Conservation (phyloP, 2,888 invertebrate species). For the Gonocerus acuteangulatus region DNA sequence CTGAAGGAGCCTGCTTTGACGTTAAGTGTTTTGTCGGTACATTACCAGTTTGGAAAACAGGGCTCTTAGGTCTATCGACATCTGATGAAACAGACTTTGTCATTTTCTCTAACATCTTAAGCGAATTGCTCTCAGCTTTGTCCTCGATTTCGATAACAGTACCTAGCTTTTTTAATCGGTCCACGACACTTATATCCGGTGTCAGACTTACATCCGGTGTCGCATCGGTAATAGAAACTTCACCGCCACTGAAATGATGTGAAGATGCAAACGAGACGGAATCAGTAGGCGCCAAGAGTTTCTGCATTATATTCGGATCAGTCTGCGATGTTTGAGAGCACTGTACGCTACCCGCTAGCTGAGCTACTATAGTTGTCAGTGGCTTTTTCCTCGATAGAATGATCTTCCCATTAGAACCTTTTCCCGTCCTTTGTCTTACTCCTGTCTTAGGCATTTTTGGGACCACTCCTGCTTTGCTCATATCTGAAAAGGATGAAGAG, state of each 20-base stretch:
- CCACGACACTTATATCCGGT: conserved; percentile 31
- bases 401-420: background rate
- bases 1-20: background rate
- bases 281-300: background rate
- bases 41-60: background rate
- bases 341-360: conserved; percentile 4
- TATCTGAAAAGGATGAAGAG: background rate
- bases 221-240: conserved; percentile 5
- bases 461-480: background rate
- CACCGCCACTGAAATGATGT: conserved; percentile 1
- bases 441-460: background rate
- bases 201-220: background rate
- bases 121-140: conserved; percentile 2
- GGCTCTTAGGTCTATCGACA: background rate
- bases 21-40: background rate
- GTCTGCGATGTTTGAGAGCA: background rate
- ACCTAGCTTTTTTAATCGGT: conserved; percentile 39
- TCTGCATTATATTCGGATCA: background rate
- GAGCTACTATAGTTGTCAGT: conserved; percentile 14
- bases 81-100: conserved; percentile 11
- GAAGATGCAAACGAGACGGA: conserved; percentile 2
- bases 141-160: conserved; percentile 39
- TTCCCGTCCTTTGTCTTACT: background rate
- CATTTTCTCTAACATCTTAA: conserved; percentile 31
- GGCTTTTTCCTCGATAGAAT: conserved; percentile 8